Base-by-base conservation (phyloP, 2,113 vertebrate genomes). In the Xiphophorus hellerii region DNA sequence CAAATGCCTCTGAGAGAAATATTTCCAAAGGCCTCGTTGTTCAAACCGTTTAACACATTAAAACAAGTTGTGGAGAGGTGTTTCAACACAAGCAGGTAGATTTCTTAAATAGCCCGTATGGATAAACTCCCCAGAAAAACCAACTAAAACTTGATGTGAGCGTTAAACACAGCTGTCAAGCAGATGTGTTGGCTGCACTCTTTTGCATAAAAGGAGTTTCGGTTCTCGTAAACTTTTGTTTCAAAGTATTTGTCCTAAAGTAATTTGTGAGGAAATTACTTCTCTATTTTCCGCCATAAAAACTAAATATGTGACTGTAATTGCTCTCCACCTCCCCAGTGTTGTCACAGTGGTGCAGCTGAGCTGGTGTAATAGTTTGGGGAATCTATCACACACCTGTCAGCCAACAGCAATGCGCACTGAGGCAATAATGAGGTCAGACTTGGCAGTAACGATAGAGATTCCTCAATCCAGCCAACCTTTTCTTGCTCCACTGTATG, bases 321-420 rank as follows among this genome's bases (percentile, higher is more conserved):
- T 8, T 28, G 22, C 51, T 35, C 68, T 33, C 35, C 35, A n/a
- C 62, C 14, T 77, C 30, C 10, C 27, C 66, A 2, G 30, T n/a
- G 30, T 66, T 11, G 62, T 67, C 65, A 39, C 76, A 48, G 67
- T 7, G 14, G 22, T 42, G 8, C 7, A n/a, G 28, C 30, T 51
- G 30, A 73, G 63, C 67, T 69, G 69, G 33, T 51, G 75, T 71
- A 81, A 2, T 28, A 61, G 74, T 75, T 69, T 84, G 69, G 44
- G 79, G 76, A 90, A 90, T 89, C 68, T 88, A 74, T 51, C 85
- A 83, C 73, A 73, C 80, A 77, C 71, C 68, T 83, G 89, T 87
- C 70, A 87, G 44, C 76, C 74, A 54, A n/a, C 70, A 69, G 67
- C 35, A 10, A 63, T 20, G 64, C 66, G 67, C 64, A 30, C 68